Conservation (phyloP, 2,113 vertebrate species). For the Lanius collurio region DNA sequence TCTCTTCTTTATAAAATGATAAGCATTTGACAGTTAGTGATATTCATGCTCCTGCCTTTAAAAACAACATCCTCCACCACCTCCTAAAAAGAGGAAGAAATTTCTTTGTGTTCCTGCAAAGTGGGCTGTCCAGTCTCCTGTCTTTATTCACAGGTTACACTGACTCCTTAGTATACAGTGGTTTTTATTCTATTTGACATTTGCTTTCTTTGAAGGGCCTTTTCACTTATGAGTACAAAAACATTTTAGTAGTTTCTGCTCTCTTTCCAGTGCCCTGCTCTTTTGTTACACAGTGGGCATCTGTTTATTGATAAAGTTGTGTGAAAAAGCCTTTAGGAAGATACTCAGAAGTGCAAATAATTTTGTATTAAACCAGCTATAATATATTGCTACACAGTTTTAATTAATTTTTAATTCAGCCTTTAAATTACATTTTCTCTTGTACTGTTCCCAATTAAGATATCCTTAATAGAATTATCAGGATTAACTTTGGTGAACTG, state of each 20-base stretch:
- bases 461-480: conserved; percentile 25
- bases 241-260: neutral
- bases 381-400: neutral
- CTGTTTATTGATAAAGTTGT: neutral
- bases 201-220: neutral
- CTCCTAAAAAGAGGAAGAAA: neutral
- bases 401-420: neutral
- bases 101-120: neutral
- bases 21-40: neutral
- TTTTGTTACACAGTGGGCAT: neutral
- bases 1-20: neutral
- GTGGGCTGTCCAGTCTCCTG: neutral
- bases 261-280: neutral
- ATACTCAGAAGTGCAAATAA: neutral
- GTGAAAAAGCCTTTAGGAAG: neutral
- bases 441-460: conserved; percentile 10
- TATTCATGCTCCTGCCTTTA: neutral
- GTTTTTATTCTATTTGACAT: neutral
- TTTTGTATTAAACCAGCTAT: neutral
- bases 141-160: neutral
- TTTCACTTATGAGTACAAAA: neutral
- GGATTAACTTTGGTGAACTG: neutral
- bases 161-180: neutral
- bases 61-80: neutral
- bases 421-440: conserved; percentile 19